Evolutionary conservation across 2,888 invertebrate genomes (phyloP), one percentile per base, ranked within the genome.

Genomic region (Drosophila limbata): DNA sequence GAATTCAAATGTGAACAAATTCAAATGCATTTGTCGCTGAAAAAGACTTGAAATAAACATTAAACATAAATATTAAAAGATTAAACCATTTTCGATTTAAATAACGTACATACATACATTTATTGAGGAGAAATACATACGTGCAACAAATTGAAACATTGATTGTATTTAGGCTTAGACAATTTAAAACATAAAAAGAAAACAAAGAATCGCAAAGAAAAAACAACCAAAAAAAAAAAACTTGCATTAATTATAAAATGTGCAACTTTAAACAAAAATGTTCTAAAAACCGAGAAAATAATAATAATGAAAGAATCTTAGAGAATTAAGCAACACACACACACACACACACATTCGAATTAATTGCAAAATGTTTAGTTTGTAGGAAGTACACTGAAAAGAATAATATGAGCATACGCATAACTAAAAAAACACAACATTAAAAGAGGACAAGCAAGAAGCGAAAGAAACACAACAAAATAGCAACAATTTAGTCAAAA

Each of bases 11-110:
- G 88, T 88, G 86, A 84, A 88, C 88, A 88, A 84, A 84, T 84
- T 84, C 84, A 81, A 87, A 87, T 89, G 85, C 89, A 86, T 86
- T 86, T 86, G 85, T 86, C 89, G 85, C 85, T 86, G 88, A 89
- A 86, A 80, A 86, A 86, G 85, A 86, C 85, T 86, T 86, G 85
- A 86, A 79, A 56, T 45, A 63, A 56, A 63, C 47, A 59, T 39
- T 25, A 40, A 59, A 57, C 6, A 57, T 47, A 57, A 57, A 1
- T 15, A 53, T 31, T 17, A n/a, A 50, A 50, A 55, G 21, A 55
- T 17, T 11, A 74, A 78, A 69, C 78, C 85, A 88, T 84, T 37
- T 86, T 86, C 84, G 88, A 88, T 85, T 84, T 83, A 84, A 84
- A 85, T 77, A 87, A 57, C 45, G 45, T 47, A 57, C 72, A 84